Conservation (phyloP, 2,113 vertebrate species). For the Lycocorax pyrrhopterus region DNA sequence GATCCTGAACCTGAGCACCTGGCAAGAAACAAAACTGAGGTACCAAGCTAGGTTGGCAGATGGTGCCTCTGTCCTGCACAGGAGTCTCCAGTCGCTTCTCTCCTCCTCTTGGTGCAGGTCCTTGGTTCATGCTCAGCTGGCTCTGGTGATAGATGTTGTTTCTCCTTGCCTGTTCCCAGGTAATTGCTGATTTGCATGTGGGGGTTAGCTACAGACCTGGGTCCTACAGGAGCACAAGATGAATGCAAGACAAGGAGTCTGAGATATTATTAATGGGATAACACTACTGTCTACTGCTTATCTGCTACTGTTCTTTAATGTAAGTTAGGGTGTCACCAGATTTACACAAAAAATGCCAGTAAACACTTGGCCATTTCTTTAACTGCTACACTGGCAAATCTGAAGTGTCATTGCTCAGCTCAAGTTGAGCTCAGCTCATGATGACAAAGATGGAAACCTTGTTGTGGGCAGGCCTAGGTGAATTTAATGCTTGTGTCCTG, state of each 20-base stretch:
- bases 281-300: not conserved
- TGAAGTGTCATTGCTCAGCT: not conserved
- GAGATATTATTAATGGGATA: not conserved
- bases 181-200: not conserved
- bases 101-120: not conserved
- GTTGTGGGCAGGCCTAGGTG: not conserved
- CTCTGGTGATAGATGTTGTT: not conserved
- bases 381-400: not conserved
- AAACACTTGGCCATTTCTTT: not conserved
- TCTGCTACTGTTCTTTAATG: not conserved
- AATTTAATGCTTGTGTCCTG: not conserved
- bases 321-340: not conserved
- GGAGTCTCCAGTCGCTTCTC: rapidly evolving
- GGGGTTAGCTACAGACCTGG: not conserved
- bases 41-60: not conserved
- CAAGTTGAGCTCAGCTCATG: not conserved
- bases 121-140: not conserved
- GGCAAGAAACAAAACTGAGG: not conserved
- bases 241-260: not conserved
- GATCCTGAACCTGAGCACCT: not conserved
- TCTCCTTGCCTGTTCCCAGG: not conserved
- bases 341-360: not conserved
- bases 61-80: not conserved
- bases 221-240: not conserved
- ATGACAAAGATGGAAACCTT: not conserved